Evolutionary conservation across 2,113 vertebrate genomes (phyloP), one percentile per base, ranked within the genome.

Genomic region (Tupaia chinensis): DNA sequence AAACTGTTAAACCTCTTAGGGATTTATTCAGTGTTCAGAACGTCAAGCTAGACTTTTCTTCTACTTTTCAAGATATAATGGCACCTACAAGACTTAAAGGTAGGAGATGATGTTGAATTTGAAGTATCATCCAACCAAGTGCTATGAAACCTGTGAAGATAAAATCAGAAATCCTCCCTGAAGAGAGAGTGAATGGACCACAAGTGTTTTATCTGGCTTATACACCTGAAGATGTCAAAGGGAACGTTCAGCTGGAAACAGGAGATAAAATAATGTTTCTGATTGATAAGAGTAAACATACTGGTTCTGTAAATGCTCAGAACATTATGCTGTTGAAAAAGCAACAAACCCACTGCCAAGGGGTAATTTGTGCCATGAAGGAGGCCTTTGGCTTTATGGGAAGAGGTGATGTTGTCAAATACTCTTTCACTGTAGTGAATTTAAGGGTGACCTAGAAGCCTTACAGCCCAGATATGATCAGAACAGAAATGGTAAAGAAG

Each of bases 321-420:
- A 99, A 99, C 98, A 99, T 99, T 98, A 99, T 99, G 98, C 99
- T 99, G 95, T 99, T 99, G 98, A 99, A 99, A 99, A 99, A 99
- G 98, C 99, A 99, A 97, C 99, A 99, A 98, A 99, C 99, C 95
- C 99, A 99, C 97, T 99, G 99, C 99, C 99, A 99, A 98, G 99
- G 99, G 97, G 99, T 99, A 87, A 99, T 99, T 96, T 99, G 99
- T 98, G 99, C 99, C 98, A 99, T 99, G 98, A 99, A 99, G 99
- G 99, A 99, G 98, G 99, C 99, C 20, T 99, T 99, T 99, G 99
- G 99, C 96, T 99, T 99, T 98, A 99, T 99, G 97, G 99, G 99
- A 99, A 99, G 99, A 97, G 99, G 99, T 54, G 99, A 99, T 98
- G 99, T 99, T 94, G 99, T 99, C 98, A 99, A 99, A 99, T 99